A percentile compares a stretch with the other conserved stretches of the same genome.
Evolutionary conservation across 2,888 invertebrate species (phyloP).

Genomic region (Pandemis cinnamomeana): DNA sequence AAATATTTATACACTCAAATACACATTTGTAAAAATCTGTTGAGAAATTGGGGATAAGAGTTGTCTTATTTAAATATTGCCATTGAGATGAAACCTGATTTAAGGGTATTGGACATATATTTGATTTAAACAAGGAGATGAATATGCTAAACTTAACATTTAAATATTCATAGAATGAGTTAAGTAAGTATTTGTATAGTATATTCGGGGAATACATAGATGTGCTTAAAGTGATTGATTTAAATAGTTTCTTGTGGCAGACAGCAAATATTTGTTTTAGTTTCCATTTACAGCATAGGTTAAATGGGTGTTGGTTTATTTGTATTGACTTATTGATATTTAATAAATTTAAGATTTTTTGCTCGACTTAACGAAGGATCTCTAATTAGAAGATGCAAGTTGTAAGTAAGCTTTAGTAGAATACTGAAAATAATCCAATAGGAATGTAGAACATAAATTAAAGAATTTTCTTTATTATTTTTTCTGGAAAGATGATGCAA

Average conservation of each 20-base stretch:
- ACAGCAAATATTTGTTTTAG: background rate
- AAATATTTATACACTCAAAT: no score
- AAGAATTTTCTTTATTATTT: background rate
- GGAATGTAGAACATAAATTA: background rate
- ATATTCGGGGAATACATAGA: background rate
- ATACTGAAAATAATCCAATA: background rate
- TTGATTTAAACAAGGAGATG: background rate
- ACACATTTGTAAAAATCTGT: no score
- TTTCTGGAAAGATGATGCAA: background rate
- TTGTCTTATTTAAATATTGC: no score
- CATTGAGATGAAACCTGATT: no score
- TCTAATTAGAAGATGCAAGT: background rate
- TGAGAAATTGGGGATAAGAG: no score
- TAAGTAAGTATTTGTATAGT: constrained; percentile 19
- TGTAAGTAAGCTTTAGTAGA: background rate
- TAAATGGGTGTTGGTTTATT: background rate
- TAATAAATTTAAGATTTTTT: no score
- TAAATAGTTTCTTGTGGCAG: background rate
- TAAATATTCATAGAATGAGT: constrained; percentile 6
- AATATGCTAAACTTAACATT: background rate
- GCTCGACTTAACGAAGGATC: no score
- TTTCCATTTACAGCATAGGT: background rate
- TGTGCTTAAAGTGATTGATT: background rate
- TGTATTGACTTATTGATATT: no score
- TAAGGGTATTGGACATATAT: background rate